Conservation (phyloP, 2,797 vertebrate species). For the Enteromius afrohamiltoni region DNA sequence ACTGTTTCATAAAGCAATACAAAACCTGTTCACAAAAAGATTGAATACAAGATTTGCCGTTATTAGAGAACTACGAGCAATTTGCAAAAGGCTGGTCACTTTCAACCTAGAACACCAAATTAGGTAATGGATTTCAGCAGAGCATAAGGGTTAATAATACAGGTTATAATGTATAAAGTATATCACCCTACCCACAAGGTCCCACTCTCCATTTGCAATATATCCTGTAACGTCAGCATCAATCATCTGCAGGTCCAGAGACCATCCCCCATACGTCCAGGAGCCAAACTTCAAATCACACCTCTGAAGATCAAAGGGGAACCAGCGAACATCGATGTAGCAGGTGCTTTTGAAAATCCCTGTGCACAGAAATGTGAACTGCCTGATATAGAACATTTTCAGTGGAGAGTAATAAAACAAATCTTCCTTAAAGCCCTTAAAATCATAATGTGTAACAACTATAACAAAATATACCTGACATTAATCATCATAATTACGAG, state of each 20-base stretch:
- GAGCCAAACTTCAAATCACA: slow-evolving; percentile 92
- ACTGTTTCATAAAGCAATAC: background rate
- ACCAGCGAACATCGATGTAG: slow-evolving; percentile 92
- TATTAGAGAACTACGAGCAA: background rate
- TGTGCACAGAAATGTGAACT: slow-evolving; percentile 25
- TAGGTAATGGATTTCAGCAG: background rate
- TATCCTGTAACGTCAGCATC: slow-evolving; percentile 90
- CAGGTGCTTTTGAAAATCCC: slow-evolving; percentile 84
- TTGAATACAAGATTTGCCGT: background rate
- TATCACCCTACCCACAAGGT: slow-evolving; percentile 85
- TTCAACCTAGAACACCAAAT: background rate
- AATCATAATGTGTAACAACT: background rate
- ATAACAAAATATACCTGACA: background rate
- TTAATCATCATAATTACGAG: background rate
- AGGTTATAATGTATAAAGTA: background rate
- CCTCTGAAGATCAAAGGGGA: slow-evolving; percentile 91
- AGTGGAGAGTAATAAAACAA: background rate
- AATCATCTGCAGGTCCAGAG: slow-evolving; percentile 91
- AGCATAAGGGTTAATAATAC: background rate
- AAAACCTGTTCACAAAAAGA: background rate
- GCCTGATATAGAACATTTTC: background rate
- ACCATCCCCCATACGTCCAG: slow-evolving; percentile 91
- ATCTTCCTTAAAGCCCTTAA: background rate
- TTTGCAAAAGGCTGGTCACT: background rate
- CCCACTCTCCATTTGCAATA: slow-evolving; percentile 92